Evolutionary conservation across 2,113 vertebrate genomes (phyloP), one percentile per base, ranked within the genome.

Genomic region (Eublepharis macularius): DNA sequence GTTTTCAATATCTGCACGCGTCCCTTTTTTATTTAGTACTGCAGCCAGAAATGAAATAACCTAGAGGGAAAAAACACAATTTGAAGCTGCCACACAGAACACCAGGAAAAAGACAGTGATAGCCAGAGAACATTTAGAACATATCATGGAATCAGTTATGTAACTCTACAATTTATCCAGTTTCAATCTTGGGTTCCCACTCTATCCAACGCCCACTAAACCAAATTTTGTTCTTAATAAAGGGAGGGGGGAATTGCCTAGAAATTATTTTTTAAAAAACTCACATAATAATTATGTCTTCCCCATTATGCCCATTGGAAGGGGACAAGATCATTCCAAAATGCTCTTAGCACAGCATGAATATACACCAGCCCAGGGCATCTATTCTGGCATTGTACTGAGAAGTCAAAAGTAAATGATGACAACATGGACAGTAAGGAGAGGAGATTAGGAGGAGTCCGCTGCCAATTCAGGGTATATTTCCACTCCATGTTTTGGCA

Each of bases 31-130:
- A 89, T 96, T 96, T 82, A 99, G 91, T 87, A 98, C 95, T 87
- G 98, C 98, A 95, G 98, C 98, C 94, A 99, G 95, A 95, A 99
- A 99, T 12, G 98, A 97, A 93, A 99, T 98, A 43, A 99, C 97
- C 98, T 99, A 77, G 10, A 63, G 60, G 26, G 60, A 84, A 88
- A 90, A 75, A 84, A 72, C 83, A 82, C 24, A 83, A 84, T 73
- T 85, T 69, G 87, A 10, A 88, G 69, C 81, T 39, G 88, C 24
- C 81, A 76, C 32, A 4, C 14, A 77, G 89, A 84, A n/a, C 76
- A 68, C 8, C 1, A 32, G 63, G 80, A 36, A 11, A 74, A 11
- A 82, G 88, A 63, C 7, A 29, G 0, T 88, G 16, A 86, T 36
- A 63, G 14, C 76, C 82, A 88, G 79, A 0, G 82, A 84, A 82